Conservation (phyloP, 2,888 invertebrate genomes). For the Oligia strigilis region DNA sequence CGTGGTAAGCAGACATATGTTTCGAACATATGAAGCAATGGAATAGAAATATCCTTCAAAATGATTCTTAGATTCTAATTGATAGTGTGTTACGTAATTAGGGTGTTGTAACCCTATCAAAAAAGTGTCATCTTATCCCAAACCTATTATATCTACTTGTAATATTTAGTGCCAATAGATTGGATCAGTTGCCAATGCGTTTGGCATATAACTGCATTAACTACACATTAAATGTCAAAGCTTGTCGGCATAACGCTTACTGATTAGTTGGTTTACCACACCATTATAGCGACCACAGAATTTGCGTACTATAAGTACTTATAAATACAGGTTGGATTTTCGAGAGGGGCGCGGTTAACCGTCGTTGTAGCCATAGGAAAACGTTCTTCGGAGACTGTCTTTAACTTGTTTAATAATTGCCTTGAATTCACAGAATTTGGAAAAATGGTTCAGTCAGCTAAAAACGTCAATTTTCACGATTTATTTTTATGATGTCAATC, state of each 20-base stretch:
- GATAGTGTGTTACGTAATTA: no score
- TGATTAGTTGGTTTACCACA: constrained; percentile 21
- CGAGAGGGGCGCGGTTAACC: not conserved
- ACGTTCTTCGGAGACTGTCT: not conserved
- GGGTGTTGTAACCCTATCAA: no score
- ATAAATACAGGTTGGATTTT: not conserved
- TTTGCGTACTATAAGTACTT: not conserved
- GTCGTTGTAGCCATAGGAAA: not conserved
- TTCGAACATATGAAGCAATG: no score
- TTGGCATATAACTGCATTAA: not conserved
- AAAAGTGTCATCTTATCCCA: not conserved
- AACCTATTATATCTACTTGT: not conserved
- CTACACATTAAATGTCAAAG: constrained; percentile 2
- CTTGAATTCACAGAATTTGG: not conserved
- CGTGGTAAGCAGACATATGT: no score
- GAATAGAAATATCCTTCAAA: no score
- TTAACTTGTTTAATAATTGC: not conserved
- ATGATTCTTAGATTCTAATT: no score
- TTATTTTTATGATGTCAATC: not conserved
- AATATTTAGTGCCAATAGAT: not conserved
- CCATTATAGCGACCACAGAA: constrained; percentile 1
- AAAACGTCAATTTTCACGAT: not conserved
- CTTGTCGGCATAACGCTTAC: not conserved
- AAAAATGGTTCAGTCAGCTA: not conserved
- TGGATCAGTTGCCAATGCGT: not conserved